A percentile compares a stretch with the other conserved stretches of the same genome.
phyloP scores from a whole-genome alignment of 2,113 vertebrate genomes.

The Ciconia boyciana region DNA sequence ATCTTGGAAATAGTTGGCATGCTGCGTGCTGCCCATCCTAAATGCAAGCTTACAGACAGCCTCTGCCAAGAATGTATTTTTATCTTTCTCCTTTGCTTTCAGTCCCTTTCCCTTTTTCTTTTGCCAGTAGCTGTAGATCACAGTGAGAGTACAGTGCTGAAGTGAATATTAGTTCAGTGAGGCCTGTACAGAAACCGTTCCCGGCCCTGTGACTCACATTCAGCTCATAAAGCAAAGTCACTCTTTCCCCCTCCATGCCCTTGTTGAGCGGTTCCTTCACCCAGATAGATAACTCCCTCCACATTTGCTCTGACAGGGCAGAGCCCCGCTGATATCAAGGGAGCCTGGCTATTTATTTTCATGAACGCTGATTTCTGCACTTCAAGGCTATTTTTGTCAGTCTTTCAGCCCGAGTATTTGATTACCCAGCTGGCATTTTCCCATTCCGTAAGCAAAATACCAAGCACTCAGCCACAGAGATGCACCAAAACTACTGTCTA shows the following conservation, averaged over 20 bases:
- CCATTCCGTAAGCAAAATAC: neutral
- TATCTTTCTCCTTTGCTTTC: conserved; percentile 39
- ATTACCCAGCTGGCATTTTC: conserved; percentile 35
- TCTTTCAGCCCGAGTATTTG: neutral
- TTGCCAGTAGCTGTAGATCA: conserved; percentile 44
- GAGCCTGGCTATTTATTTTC: neutral
- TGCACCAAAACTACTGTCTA: neutral
- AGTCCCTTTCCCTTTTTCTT: conserved; percentile 33
- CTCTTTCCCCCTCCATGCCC: neutral
- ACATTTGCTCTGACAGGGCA: neutral
- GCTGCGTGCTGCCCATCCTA: neutral
- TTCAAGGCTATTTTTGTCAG: conserved; percentile 2
- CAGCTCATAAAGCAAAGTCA: neutral
- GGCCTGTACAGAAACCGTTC: neutral
- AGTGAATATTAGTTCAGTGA: neutral
- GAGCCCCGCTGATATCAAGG: neutral
- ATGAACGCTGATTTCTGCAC: neutral
- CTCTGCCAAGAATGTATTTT: conserved; percentile 39
- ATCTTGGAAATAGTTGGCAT: neutral
- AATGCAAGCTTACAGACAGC: neutral
- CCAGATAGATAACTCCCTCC: neutral
- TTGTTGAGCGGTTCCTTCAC: neutral
- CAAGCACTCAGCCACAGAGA: neutral
- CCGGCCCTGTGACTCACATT: neutral
- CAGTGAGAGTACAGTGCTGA: neutral